Evolutionary conservation across 2,888 invertebrate genomes (phyloP), one percentile per base, ranked within the genome.

Genomic region (Quadroppia sp.): DNA sequence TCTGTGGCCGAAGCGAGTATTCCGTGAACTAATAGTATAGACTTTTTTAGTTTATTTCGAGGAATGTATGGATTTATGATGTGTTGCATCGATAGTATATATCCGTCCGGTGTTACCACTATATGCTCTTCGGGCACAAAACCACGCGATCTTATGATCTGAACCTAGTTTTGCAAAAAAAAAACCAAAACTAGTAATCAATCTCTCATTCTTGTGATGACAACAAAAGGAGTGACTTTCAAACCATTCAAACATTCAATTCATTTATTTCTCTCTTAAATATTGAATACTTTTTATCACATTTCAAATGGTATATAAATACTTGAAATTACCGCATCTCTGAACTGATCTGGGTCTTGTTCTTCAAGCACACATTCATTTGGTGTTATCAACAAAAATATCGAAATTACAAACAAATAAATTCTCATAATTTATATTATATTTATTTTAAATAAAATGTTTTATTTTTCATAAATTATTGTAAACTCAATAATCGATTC

Each of bases 321-420:
- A 48, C 7, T 48, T 48, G 3, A 48, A 48, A 15, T 56, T 56
- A 56, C 56, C 20, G 56, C 56, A 56, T 56, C 56, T 56, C 56
- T 56, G 23, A 56, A 56, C 28, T 56, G 56, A 28, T 56, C 56
- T 7, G 56, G 56, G 28, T 56, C 56, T 25, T 25, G 25, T 6
- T 56, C 25, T 56, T 56, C 4, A 56, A 56, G 6, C 2, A 56
- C 3, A 28, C 56, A 56, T 4, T 6, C 7, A n/a, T 3, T 9
- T 2, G 48, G 15, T 42, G 15, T 42, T 11, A 48, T 9, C 15
- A 48, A 48, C 48, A 4, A 48, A 4, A 17, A 20, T 4, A 48
- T n/a, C 17, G 15, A 20, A 15, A 48, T 4, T 48, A 48, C 6
- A 15, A 15, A 48, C 15, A 48, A 48, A 48, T 9, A 20, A 7